phyloP scores from a whole-genome alignment of 2,797 vertebrate species.

The Sylvia borin region DNA sequence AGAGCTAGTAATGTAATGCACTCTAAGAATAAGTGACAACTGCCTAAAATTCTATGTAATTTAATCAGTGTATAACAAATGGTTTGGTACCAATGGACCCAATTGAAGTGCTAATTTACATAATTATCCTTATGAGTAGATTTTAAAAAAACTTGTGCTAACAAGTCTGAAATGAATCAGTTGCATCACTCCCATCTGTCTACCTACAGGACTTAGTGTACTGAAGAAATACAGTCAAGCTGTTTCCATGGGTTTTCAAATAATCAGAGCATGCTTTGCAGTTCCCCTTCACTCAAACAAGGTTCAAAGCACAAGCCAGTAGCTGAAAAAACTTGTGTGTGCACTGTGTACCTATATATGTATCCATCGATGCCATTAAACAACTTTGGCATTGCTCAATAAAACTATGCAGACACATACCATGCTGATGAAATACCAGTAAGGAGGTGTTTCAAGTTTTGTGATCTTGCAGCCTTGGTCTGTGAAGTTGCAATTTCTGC shows the following conservation, averaged over 20 bases:
- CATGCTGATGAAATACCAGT: neutral
- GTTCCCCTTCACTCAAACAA: rapidly evolving
- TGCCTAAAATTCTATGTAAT: neutral
- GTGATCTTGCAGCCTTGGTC: neutral
- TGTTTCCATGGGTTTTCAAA: neutral
- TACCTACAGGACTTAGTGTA: neutral
- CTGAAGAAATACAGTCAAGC: neutral
- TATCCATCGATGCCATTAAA: neutral
- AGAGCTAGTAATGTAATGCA: neutral
- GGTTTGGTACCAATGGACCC: neutral
- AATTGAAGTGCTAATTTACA: neutral
- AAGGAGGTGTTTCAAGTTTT: neutral
- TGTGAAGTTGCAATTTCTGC: neutral
- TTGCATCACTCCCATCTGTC: neutral
- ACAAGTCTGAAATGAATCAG: neutral
- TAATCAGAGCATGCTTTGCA: neutral
- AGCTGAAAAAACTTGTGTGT: neutral
- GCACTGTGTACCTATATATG: rapidly evolving
- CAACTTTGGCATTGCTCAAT: neutral
- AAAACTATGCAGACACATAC: neutral
- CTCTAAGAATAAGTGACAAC: neutral
- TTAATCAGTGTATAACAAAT: neutral
- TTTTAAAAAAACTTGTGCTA: neutral
- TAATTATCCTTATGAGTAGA: neutral
- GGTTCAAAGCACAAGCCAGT: neutral